Evolutionary conservation across 2,888 invertebrate species (phyloP).

Genomic region (Harmothoe impar): DNA sequence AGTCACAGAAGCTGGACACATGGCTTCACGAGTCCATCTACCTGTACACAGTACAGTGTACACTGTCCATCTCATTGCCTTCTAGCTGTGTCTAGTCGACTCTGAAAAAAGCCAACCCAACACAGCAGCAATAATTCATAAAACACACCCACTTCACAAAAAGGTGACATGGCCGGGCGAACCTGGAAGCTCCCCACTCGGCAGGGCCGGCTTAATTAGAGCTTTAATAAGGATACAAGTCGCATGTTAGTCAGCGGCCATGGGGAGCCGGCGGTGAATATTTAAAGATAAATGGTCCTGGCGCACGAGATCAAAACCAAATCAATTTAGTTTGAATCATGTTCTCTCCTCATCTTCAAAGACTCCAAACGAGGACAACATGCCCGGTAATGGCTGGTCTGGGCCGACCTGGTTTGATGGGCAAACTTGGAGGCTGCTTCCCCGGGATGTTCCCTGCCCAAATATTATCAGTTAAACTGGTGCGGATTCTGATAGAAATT

Average conservation of each 20-base stretch:
- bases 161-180: background rate
- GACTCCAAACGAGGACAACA: background rate
- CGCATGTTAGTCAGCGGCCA: background rate
- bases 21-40: no score
- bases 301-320: conserved; percentile 35
- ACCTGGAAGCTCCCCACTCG: background rate
- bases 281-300: conserved; percentile 32
- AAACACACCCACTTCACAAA: background rate
- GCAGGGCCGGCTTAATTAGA: background rate
- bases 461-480: no score
- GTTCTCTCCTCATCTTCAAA: conserved; percentile 35
- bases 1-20: no score
- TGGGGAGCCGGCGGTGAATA: background rate
- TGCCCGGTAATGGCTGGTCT: background rate
- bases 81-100: no score
- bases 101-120: no score
- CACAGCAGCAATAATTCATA: background rate
- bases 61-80: no score
- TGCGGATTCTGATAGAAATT: no score
- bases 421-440: background rate
- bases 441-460: background rate
- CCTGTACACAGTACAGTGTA: no score
- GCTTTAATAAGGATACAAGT: conserved; percentile 1
- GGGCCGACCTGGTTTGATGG: background rate
- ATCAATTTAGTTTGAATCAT: conserved; percentile 39